Base-by-base conservation (phyloP, 2,888 invertebrate genomes). In the Tortricodes alternella region DNA sequence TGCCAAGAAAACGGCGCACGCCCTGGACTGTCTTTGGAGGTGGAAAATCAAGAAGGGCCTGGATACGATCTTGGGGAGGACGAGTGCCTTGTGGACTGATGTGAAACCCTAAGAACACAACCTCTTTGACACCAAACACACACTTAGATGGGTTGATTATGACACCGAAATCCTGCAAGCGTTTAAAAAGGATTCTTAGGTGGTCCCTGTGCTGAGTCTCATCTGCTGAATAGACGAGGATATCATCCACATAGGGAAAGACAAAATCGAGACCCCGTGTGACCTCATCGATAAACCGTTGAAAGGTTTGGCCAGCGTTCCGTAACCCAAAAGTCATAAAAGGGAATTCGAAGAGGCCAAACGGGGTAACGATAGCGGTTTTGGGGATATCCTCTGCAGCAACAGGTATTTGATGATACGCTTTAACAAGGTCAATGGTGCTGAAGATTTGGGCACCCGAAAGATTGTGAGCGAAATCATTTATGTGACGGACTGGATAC, bases 331-430 rank as follows among this genome's bases (percentile, higher is more conserved):
- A 83, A 0, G n/a, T 18, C n/a, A n/a, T n/a, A n/a, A n/a, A n/a
- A n/a, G n/a, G n/a, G n/a, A n/a, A n/a, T n/a, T n/a, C n/a, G n/a
- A n/a, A n/a, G n/a, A n/a, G n/a, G n/a, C n/a, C n/a, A n/a, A n/a
- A n/a, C n/a, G n/a, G n/a, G n/a, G n/a, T n/a, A n/a, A n/a, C n/a
- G n/a, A n/a, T 37, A 16, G 37, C 37, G 37, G 75, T 74, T 53
- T 62, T 58, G 11, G 19, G 21, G 3, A 82, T 66, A 56, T 83
- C 77, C 9, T 66, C 70, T 18, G 55, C 46, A 2, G 52, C 29
- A 1, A 80, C 66, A 0, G 78, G 76, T 8, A 89, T 79, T 38
- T 83, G 78, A 21, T 78, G 65, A 55, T 73, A 87, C 0, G 77
- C n/a, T n/a, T n/a, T n/a, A n/a, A n/a, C n/a, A n/a, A n/a, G n/a